Percentiles rank a stretch among this genome's conserved stretches.
Conservation (phyloP, 2,888 invertebrate genomes). For the Plagodis pulveraria region DNA sequence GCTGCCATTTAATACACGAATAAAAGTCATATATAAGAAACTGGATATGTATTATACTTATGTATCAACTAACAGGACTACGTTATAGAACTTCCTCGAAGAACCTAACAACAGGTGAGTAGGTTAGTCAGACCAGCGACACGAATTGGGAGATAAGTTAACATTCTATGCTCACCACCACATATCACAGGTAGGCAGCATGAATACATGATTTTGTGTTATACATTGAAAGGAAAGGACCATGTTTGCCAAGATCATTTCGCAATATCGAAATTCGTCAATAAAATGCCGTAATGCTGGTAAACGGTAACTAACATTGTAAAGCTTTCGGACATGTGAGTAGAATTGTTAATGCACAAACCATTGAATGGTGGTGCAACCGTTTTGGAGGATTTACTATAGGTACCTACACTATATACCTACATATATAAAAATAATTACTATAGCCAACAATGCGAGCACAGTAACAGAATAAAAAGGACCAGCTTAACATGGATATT, state of each 20-base stretch:
- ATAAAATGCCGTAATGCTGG: background rate
- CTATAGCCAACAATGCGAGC: too few species aligned
- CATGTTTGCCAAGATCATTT: constrained; percentile 29
- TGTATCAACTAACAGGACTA: too few species aligned
- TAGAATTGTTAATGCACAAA: background rate
- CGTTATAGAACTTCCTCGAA: background rate
- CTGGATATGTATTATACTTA: too few species aligned
- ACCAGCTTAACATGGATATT: too few species aligned
- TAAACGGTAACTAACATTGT: background rate
- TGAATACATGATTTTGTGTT: constrained; percentile 23
- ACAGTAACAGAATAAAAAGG: too few species aligned
- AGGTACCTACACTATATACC: too few species aligned
- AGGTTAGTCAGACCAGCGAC: background rate
- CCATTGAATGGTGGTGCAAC: too few species aligned
- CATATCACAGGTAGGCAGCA: constrained; percentile 17
- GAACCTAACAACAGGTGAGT: too few species aligned
- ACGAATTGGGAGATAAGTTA: constrained; percentile 9
- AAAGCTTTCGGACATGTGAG: background rate
- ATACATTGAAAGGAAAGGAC: constrained; percentile 28
- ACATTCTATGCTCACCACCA: constrained; percentile 14
- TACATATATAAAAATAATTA: too few species aligned
- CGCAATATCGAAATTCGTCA: constrained; percentile 33
- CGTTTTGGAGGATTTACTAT: too few species aligned
- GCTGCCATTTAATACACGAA: too few species aligned
- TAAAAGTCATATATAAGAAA: too few species aligned